These are phyloP conservation scores for Lottia scabra DNA, from an alignment of 2,888 invertebrate species.

Conservation along the genomic window DNA sequence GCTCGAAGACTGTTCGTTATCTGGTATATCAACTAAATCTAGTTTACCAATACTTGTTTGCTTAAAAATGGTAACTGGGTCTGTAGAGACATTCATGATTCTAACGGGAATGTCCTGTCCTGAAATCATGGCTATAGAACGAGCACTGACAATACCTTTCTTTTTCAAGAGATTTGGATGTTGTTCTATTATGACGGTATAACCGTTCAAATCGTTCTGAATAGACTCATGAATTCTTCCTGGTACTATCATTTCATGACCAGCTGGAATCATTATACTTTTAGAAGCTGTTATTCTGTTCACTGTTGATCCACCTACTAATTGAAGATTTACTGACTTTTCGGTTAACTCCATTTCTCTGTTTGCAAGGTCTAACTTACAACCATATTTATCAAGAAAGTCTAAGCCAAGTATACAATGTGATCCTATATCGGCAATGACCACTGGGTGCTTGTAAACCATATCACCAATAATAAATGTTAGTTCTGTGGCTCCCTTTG, in stretches of 20 bases:
- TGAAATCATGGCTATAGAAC: conserved; percentile 1
- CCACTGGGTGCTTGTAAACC: neutral
- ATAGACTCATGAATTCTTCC: conserved; percentile 3
- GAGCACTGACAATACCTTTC: conserved; percentile 17
- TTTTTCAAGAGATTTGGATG: conserved; percentile 5
- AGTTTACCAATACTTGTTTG: neutral
- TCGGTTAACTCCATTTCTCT: neutral
- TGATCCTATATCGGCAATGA: neutral
- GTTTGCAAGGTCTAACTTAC: neutral
- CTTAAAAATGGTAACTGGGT: conserved; percentile 3
- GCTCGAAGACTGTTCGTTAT: too few relatives aligned
- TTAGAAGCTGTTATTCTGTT: neutral
- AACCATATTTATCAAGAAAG: conserved; percentile 5
- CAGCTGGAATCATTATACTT: conserved; percentile 6
- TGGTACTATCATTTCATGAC: neutral
- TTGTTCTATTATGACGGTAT: conserved; percentile 5
- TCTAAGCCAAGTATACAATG: neutral
- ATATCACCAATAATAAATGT: neutral
- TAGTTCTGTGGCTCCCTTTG: neutral
- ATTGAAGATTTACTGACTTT: neutral
- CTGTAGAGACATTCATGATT: conserved; percentile 9
- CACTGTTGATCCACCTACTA: neutral
- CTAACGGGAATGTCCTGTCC: conserved; percentile 5
- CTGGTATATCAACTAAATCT: neutral
- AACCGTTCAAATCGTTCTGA: conserved; percentile 8